Evolutionary conservation across 2,797 vertebrate species (phyloP).

Genomic region (Cyclopterus lumpus): DNA sequence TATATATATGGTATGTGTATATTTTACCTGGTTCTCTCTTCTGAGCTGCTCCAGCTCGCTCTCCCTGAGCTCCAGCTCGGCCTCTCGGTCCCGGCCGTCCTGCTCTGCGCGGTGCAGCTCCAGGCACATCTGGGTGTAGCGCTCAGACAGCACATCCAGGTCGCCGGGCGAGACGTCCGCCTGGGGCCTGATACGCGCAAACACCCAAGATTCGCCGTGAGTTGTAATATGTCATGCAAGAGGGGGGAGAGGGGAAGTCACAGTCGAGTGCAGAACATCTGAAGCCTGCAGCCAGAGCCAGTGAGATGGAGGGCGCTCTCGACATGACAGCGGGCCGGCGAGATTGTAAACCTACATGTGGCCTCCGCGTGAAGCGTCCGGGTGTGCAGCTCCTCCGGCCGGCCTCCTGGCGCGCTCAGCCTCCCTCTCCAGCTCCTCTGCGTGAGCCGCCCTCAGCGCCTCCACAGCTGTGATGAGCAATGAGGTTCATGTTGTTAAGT

Average conservation of each 20-base stretch:
- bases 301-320: constrained; percentile 4
- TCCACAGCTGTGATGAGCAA: constrained; percentile 85
- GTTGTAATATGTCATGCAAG: constrained; percentile 19
- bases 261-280: constrained; percentile 33
- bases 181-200: constrained; percentile 80
- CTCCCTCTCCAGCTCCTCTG: constrained; percentile 88
- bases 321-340: not conserved
- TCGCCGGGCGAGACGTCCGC: constrained; percentile 86
- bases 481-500: not conserved
- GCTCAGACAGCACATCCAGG: constrained; percentile 90
- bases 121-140: constrained; percentile 91
- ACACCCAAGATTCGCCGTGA: constrained; percentile 27
- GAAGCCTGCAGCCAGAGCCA: constrained; percentile 28
- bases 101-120: constrained; percentile 86
- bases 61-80: constrained; percentile 82
- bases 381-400: constrained; percentile 74
- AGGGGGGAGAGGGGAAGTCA: not conserved
- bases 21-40: constrained; percentile 93
- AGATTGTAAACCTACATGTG: constrained; percentile 84
- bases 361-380: constrained; percentile 80
- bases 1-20: constrained; percentile 22
- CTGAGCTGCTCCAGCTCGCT: constrained; percentile 89
- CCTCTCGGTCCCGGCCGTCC: constrained; percentile 83
- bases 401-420: constrained; percentile 83
- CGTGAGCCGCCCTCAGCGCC: constrained; percentile 88